Base-by-base conservation (phyloP, 1,140 invertebrate species). In the Vollenhovia emeryi region DNA sequence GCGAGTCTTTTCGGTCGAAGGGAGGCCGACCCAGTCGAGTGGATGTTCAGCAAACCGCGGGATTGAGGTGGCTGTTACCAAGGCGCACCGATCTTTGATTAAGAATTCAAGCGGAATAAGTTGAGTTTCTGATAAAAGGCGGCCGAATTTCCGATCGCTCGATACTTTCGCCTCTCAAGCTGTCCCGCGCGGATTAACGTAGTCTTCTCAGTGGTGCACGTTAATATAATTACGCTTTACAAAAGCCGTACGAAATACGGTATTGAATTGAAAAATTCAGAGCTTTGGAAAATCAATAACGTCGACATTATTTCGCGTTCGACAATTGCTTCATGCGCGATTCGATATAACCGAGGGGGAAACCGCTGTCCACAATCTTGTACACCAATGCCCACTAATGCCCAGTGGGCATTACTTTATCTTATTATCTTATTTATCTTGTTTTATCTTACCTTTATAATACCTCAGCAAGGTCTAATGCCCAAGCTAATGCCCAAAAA, bases 41-140 rank as follows among this genome's bases (percentile, higher is more conserved):
- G 71, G 43, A 78, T 85, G 74, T 86, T 88, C 84, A 85, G 59
- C 57, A 85, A 75, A 78, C 45, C 66, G 45, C 83, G 68, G 89
- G 84, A 91, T 91, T 89, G 87, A 89, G 89, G 87, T 90, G 82
- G 84, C 59, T 33, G 80, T 75, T 83, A 59, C 75, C 27, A 64
- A 76, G 59, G 79, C 73, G 62, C 87, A 66, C 68, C 64, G 80
- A 88, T 80, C 62, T 86, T 86, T 88, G 86, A 90, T 91, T 92
- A 91, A 87, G 86, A 88, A 90, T 90, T 84, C 80, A 76, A 91
- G 87, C 87, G 85, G 90, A 92, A 92, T 92, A 87, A 92, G 83
- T 91, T 84, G 85, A 86, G 80, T 89, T 84, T 75, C 76, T 87
- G 71, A 87, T 87, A 86, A 87, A 90, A 84, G 55, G 68, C 66